phyloP scores from a whole-genome alignment of 1,140 invertebrate genomes.

The Tetramorium parvispinum region DNA sequence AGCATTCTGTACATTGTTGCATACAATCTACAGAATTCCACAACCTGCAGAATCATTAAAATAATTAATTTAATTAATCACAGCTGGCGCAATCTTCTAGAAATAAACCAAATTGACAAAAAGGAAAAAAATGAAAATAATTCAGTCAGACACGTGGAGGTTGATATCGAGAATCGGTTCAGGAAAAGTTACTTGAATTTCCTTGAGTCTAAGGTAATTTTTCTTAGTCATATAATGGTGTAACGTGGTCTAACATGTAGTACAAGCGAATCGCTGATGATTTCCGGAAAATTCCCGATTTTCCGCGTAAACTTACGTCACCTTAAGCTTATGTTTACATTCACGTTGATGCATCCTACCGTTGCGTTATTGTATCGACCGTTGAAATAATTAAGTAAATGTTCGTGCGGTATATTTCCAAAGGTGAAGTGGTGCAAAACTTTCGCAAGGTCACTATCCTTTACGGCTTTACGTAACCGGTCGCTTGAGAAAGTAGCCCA shows the following conservation, averaged over 20 bases:
- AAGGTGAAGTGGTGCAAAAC: slow-evolving; percentile 24
- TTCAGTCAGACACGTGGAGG: neutral
- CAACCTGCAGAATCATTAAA: neutral
- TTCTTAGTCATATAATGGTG: neutral
- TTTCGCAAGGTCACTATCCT: slow-evolving; percentile 55
- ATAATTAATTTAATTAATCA: neutral
- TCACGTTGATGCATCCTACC: neutral
- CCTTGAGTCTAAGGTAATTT: neutral
- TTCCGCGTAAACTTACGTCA: neutral
- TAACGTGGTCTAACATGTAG: neutral
- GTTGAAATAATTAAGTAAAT: neutral
- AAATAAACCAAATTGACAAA: neutral
- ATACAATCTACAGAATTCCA: neutral
- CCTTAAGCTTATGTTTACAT: neutral
- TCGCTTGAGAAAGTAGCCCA: slow-evolving; percentile 67
- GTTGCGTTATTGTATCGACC: neutral
- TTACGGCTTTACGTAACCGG: slow-evolving; percentile 58
- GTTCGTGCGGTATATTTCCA: neutral
- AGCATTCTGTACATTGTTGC: neutral
- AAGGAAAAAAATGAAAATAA: neutral
- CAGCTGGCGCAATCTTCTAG: neutral
- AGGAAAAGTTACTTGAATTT: neutral
- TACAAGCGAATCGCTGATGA: neutral
- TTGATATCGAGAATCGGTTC: neutral
- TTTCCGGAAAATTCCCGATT: slow-evolving; percentile 6